Evolutionary conservation across 2,113 vertebrate genomes (phyloP), one percentile per base, ranked within the genome.

Genomic region (Taxidea taxus): DNA sequence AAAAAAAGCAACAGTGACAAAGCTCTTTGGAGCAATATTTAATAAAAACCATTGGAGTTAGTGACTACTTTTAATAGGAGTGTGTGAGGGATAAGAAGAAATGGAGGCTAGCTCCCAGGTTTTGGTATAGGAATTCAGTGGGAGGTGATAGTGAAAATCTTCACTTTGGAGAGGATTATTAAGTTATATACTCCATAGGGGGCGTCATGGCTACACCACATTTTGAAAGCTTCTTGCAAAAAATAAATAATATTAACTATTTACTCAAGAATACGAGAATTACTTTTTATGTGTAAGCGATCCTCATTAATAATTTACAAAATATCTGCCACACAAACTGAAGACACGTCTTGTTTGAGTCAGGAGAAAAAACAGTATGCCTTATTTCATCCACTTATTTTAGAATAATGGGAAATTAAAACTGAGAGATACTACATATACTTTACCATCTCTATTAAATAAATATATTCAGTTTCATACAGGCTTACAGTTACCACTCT

Each of bases 351-450:
- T 29, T 80, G 4, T 27, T 62, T 78, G 56, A 62, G 23, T 51
- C 27, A 92, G 15, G 66, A 77, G 29, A 60, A 91, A 94, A 49
- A 66, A 64, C 6, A 70, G 3, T 62, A 42, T 78, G 60, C 3
- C 5, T 68, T 70, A 47, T 77, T 78, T 62, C 3, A 78, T 49
- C 16, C 3, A 94, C 4, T n/a, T 91, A 64, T 29, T 44, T 94
- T 84, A 74, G 11, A 88, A 84, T 25, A 97, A 74, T 13, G 85
- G 27, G 34, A 96, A 94, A 91, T 49, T 78, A 88, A 88, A 31
- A 74, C 3, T 14, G 21, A 56, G 16, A 54, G 9, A 47, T 91
- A 64, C 14, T 37, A 78, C 80, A 72, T 27, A 66, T 70, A 7
- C 72, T 8, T 44, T 47, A 92, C 0, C 77, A 5, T 72, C 6